Evolutionary conservation across 2,888 invertebrate genomes (phyloP).

Genomic region (Epinotia bilunana): DNA sequence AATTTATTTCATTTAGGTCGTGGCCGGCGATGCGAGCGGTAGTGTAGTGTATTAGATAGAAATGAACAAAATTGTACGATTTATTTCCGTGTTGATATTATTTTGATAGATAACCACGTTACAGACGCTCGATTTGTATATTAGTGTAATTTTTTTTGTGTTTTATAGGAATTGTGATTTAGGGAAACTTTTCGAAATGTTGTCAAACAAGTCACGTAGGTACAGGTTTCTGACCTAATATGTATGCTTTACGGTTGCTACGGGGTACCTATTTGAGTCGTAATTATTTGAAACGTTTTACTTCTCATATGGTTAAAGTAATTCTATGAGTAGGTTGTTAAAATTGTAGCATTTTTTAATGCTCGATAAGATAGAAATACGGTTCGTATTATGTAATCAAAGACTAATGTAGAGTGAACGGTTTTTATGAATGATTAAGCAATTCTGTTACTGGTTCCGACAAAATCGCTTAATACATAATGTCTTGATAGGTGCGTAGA

Average conservation of each 20-base stretch:
- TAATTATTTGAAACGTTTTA: too few species aligned
- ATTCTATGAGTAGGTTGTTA: not conserved
- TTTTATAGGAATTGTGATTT: not conserved
- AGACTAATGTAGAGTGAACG: not conserved
- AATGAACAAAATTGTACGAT: not conserved
- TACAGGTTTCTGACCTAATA: not conserved
- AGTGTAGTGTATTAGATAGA: slow-evolving; percentile 16
- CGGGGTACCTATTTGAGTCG: not conserved
- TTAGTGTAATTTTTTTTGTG: not conserved
- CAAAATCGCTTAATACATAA: not conserved
- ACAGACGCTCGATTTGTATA: not conserved
- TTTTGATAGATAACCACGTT: not conserved
- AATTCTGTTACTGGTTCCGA: not conserved
- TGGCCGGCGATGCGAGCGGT: not conserved
- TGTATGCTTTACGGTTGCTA: not conserved
- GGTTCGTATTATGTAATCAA: not conserved
- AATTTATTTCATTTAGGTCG: slow-evolving; percentile 38
- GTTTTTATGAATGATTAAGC: not conserved
- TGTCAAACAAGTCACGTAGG: slow-evolving; percentile 21
- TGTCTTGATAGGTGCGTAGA: not conserved
- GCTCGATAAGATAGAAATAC: not conserved
- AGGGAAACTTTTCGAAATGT: slow-evolving; percentile 5
- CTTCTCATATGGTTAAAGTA: too few species aligned
- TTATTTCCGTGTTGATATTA: slow-evolving; percentile 4
- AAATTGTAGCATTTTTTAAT: not conserved